Evolutionary conservation across 1,140 invertebrate genomes (phyloP).

Genomic region (Harpegnathos saltator): DNA sequence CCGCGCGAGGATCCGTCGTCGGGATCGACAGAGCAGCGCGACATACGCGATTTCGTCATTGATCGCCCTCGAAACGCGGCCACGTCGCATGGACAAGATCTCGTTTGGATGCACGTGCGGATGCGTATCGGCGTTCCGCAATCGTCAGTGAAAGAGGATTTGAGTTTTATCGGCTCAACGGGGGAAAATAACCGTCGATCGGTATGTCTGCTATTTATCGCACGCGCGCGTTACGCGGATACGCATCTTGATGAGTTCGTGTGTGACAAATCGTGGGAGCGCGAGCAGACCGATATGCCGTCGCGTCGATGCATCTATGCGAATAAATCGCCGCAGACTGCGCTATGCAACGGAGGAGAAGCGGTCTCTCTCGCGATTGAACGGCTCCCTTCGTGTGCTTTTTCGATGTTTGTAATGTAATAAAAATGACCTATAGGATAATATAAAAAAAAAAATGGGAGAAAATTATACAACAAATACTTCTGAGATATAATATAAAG

Average conservation of each 20-base stretch:
- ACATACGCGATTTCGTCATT: conserved; percentile 1
- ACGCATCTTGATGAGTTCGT: conserved; percentile 65
- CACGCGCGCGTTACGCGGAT: conserved; percentile 58
- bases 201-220: background rate
- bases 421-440: too few relatives aligned
- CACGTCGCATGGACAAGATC: conserved; percentile 77
- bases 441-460: too few relatives aligned
- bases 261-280: conserved; percentile 41
- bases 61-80: conserved; percentile 68
- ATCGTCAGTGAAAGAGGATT: background rate
- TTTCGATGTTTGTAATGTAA: too few relatives aligned
- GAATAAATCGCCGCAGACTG: background rate
- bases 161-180: conserved; percentile 9
- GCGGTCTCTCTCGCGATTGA: too few relatives aligned
- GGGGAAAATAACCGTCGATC: background rate
- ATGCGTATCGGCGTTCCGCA: conserved; percentile 69
- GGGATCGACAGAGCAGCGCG: background rate
- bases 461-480: too few relatives aligned
- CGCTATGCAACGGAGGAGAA: background rate
- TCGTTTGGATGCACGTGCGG: conserved; percentile 45
- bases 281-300: conserved; percentile 30
- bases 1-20: background rate
- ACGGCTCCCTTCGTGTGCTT: too few relatives aligned
- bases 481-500: too few relatives aligned
- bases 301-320: background rate